Evolutionary conservation across 2,888 invertebrate species (phyloP).

Genomic region (Lutraria lutraria): DNA sequence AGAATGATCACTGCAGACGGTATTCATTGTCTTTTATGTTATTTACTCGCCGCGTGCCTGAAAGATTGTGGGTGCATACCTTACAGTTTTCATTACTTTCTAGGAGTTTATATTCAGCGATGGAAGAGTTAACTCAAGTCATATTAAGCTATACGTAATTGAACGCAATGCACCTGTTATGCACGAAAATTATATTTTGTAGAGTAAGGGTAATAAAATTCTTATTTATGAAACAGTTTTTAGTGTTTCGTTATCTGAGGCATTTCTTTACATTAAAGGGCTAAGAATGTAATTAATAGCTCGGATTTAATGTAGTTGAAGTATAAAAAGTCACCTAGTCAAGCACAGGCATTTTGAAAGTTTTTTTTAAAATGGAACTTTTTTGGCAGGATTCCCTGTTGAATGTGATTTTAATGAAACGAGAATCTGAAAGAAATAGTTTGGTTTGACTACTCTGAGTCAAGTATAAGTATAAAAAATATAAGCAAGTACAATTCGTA

Average conservation of each 20-base stretch:
- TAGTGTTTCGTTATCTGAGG: neutral
- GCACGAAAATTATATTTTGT: neutral
- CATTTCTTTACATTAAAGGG: neutral
- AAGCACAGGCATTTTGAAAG: neutral
- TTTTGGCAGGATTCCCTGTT: neutral
- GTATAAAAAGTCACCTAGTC: neutral
- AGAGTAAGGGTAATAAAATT: neutral
- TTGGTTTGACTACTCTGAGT: too few relatives aligned
- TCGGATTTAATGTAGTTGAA: neutral
- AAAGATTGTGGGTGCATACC: constrained; percentile 1
- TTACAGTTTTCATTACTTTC: neutral
- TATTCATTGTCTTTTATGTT: neutral
- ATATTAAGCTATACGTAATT: neutral
- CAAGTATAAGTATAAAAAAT: too few relatives aligned
- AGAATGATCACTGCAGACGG: neutral
- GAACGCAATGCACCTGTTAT: neutral
- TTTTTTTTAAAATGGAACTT: neutral
- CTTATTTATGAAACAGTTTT: neutral
- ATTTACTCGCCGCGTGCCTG: neutral
- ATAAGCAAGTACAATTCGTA: too few relatives aligned
- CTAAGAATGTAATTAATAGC: neutral
- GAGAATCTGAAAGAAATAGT: too few relatives aligned
- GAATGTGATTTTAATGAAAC: neutral
- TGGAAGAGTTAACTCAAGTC: neutral
- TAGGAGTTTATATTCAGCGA: neutral